Percentiles rank a stretch among this genome's conserved stretches.
phyloP scores from a whole-genome alignment of 2,888 invertebrate genomes.

The Drosophila subquinaria region DNA sequence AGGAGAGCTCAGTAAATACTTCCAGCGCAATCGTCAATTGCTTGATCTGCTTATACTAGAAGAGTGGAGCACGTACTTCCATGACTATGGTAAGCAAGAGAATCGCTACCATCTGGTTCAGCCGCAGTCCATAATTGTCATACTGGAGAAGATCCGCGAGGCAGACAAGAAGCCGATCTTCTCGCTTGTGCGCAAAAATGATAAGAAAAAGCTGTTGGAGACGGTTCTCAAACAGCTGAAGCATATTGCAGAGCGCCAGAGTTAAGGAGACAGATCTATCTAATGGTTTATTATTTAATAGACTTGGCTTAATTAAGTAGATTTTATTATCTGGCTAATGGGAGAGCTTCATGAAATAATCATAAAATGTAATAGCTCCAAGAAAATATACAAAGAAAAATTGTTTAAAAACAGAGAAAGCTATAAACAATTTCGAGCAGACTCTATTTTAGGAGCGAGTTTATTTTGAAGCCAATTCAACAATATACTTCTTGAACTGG shows the following conservation, averaged over 20 bases:
- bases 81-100: constrained; percentile 96
- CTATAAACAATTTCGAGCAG: constrained; percentile 1
- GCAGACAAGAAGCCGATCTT: constrained; percentile 98
- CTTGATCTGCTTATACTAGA: constrained; percentile 97
- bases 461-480: background rate
- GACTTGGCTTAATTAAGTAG: constrained; percentile 9
- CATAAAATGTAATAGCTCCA: background rate
- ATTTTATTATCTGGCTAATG: constrained; percentile 26
- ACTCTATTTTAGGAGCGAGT: background rate
- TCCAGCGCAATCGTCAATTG: constrained; percentile 90
- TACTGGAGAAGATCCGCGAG: constrained; percentile 97
- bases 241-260: constrained; percentile 88
- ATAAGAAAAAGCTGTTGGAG: constrained; percentile 97
- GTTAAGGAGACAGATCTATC: constrained; percentile 41
- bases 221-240: constrained; percentile 97
- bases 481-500: background rate
- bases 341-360: constrained; percentile 1
- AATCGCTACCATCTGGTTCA: constrained; percentile 97
- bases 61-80: constrained; percentile 99
- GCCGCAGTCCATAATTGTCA: constrained; percentile 94
- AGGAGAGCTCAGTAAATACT: constrained; percentile 94
- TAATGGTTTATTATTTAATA: constrained; percentile 1
- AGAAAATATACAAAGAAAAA: background rate
- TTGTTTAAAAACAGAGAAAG: background rate
- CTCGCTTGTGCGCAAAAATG: constrained; percentile 96